Evolutionary conservation across 2,888 invertebrate species (phyloP), one percentile per base, ranked within the genome.

Genomic region (Troglohyphantes excavatus): DNA sequence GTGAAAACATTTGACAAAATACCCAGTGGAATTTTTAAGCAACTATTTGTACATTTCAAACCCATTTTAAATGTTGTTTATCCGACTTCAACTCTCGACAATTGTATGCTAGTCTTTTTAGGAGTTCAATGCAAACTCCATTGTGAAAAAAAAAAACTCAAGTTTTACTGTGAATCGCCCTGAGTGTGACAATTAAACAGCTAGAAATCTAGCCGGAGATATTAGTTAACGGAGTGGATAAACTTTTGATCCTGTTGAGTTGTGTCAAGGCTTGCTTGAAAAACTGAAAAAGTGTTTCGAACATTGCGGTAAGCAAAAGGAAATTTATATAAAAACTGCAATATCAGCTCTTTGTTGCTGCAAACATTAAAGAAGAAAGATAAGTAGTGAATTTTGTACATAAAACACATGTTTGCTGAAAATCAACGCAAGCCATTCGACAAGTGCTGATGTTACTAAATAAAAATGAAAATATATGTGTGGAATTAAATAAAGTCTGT

Each of bases 331-430:
- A 13, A 39, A 39, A 68, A 33, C 23, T 72, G 19, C 13, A 5
- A 33, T 27, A 27, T 26, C 0, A 26, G 46, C 29, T 65, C 2
- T 19, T 33, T 63, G 43, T 39, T 43, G 78, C 43, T 19, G 2
- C 19, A 7, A 29, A 39, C 63, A 39, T 6, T 26, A 6, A 19
- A 26, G 2, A 26, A 29, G 21, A 59, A 39, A n/a, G 39, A 72
- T 29, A 59, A n/a, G 73, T 67, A 75, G 84, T 67, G 46, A 75
- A 73, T 84, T 65, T 84, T 84, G 84, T 84, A 84, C 7, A 84
- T 84, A 84, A 23, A 33, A 75, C 53, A 17, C 46, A 5, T 75
- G 75, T 75, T 67, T 75, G 63, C 33, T 67, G 29, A n/a, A 59
- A 61, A 72, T 59, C n/a, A n/a, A n/a, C n/a, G 65, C n/a, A 84